A percentile compares a stretch with the other conserved stretches of the same genome.
Evolutionary conservation across 2,888 invertebrate species (phyloP).

Genomic region (Spodoptera picta): DNA sequence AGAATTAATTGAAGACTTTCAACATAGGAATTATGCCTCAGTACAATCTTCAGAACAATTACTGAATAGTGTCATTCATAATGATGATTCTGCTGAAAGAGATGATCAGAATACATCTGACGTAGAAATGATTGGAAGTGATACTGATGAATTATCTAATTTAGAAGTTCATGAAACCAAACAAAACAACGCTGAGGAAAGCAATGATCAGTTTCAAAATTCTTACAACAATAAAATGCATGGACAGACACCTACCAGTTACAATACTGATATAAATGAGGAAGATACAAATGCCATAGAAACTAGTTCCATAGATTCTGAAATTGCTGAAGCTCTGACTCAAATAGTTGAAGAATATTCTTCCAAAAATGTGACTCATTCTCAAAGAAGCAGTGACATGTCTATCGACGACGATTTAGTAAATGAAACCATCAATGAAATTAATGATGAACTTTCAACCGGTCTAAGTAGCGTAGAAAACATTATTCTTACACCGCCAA

Average conservation of each 20-base stretch:
- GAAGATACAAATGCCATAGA: constrained; percentile 25
- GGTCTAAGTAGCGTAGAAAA: constrained; percentile 52
- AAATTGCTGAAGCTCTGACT: constrained; percentile 76
- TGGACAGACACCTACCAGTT: background rate
- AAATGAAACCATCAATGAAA: constrained; percentile 74
- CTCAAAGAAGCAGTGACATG: constrained; percentile 55
- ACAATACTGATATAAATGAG: constrained; percentile 5
- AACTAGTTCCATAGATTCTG: constrained; percentile 57
- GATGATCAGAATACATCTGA: constrained; percentile 22
- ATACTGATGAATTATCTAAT: constrained; percentile 8
- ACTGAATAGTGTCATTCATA: constrained; percentile 64
- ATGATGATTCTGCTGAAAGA: constrained; percentile 22
- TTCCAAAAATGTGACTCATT: constrained; percentile 46
- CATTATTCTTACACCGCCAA: constrained; percentile 76
- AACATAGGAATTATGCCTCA: constrained; percentile 45
- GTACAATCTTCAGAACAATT: constrained; percentile 68
- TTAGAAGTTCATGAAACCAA: constrained; percentile 5
- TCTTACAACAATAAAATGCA: background rate
- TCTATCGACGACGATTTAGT: constrained; percentile 74
- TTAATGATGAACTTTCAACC: constrained; percentile 66
- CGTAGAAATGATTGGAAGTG: constrained; percentile 39
- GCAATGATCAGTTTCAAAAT: background rate
- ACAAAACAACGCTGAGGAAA: background rate
- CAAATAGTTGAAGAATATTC: constrained; percentile 75
- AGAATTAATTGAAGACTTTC: constrained; percentile 8